Conservation (phyloP, 1,140 invertebrate genomes). For the Aporrectodea caliginosa region DNA sequence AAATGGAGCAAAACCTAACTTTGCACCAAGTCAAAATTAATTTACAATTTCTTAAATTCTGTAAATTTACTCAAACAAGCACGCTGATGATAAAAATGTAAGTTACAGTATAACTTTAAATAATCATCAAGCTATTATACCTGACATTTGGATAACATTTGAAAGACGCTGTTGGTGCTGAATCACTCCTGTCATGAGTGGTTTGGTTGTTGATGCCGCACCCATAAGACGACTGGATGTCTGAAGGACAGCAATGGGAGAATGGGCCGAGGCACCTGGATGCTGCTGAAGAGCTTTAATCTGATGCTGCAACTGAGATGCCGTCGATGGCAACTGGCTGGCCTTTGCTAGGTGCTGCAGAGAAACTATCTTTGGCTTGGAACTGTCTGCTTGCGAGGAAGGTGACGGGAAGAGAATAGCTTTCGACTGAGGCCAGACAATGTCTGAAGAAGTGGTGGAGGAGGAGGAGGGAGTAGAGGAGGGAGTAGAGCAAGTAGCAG, state of each 20-base stretch:
- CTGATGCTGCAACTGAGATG: neutral
- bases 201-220: neutral
- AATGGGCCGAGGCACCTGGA: neutral
- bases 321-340: neutral
- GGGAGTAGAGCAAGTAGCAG: neutral
- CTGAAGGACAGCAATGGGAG: neutral
- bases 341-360: neutral
- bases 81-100: too few species aligned
- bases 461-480: neutral
- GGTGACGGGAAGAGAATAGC: neutral
- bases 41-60: too few species aligned
- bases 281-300: neutral
- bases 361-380: neutral
- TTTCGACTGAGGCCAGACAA: neutral
- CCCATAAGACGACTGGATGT: neutral
- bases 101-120: too few species aligned
- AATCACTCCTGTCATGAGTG: neutral
- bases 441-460: neutral
- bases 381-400: neutral
- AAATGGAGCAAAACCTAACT: too few species aligned
- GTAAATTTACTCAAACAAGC: too few species aligned
- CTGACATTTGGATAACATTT: neutral
- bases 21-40: too few species aligned
- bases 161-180: neutral
- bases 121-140: neutral